Evolutionary conservation across 2,888 invertebrate genomes (phyloP), one percentile per base, ranked within the genome.

Genomic region (Lasioglossum oenotherae): DNA sequence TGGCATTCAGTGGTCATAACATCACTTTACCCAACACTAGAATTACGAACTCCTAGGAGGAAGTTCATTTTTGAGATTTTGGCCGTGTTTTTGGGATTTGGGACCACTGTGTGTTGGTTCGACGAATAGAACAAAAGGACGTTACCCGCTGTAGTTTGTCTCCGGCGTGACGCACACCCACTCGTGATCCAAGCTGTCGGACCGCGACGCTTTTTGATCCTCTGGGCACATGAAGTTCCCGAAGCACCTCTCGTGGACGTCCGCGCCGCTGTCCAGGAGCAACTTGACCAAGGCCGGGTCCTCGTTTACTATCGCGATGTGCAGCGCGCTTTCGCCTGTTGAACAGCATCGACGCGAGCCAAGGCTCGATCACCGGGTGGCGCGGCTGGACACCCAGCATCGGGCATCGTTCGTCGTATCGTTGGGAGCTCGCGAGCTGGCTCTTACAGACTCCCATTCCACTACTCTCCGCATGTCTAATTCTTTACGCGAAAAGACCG

Each of bases 161-260:
- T 97, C 96, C 0, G 97, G 96, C 88, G 97, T 96, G 0, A 99
- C 97, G 90, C 98, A 98, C 64, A 99, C 98, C 97, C 98, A 98
- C 95, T 99, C 99, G 93, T 99, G 98, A 86, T 99, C 98, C 19
- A 98, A 95, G 0, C 97, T 98, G 95, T 99, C 99, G 4, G 96
- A 96, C 6, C 99, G 96, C 0, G 98, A 98, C 0, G 97, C 97
- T 95, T 99, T 99, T 95, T 99, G 99, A 95, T 99, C 99, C 94
- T 99, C 99, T 0, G 99, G 98, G 86, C 98, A 98, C 98, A 99
- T 99, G 94, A 99, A 99, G 94, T 98, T 98, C 0, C 99, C 99
- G 92, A 97, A 97, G 94, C 99, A 99, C n/a, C 99, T 96, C 94
- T 99, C 98, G 93, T 98, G 97, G 86, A 98, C 98, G 95, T 99